A percentile compares a stretch with the other conserved stretches of the same genome.
Evolutionary conservation across 2,113 vertebrate species (phyloP).

Genomic region (Pleuronectes platessa): DNA sequence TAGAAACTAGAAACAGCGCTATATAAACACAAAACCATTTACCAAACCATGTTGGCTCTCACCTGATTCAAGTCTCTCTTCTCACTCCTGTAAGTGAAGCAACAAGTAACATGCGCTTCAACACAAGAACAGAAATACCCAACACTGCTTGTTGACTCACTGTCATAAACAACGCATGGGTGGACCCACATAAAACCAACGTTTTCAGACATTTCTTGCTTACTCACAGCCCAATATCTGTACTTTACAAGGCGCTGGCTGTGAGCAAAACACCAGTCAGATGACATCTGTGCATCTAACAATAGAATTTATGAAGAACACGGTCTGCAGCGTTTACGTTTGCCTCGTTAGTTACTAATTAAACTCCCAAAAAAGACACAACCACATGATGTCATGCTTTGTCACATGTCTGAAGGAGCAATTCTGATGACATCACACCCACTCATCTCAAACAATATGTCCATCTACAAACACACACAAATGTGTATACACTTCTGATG

Average conservation of each 20-base stretch:
- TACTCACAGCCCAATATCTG: conserved; percentile 47
- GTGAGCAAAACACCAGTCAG: conserved; percentile 33
- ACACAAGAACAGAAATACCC: conserved; percentile 30
- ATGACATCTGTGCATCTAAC: conserved; percentile 50
- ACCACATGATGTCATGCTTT: conserved; percentile 45
- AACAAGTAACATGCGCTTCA: neutral
- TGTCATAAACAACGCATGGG: conserved; percentile 45
- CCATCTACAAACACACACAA: neutral
- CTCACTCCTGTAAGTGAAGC: conserved; percentile 9
- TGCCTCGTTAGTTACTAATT: conserved; percentile 48
- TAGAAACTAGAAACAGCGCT: too few relatives aligned
- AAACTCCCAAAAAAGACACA: conserved; percentile 47
- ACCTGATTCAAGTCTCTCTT: conserved; percentile 8
- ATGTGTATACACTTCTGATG: neutral
- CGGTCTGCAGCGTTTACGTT: conserved; percentile 24
- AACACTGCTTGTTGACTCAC: conserved; percentile 48
- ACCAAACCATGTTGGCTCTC: conserved; percentile 4
- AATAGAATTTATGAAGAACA: conserved; percentile 48
- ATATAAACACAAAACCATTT: too few relatives aligned
- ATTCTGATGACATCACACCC: conserved; percentile 48
- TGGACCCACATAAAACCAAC: conserved; percentile 53
- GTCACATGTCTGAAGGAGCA: conserved; percentile 49
- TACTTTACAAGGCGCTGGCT: conserved; percentile 51
- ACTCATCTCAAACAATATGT: conserved; percentile 21
- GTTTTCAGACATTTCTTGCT: conserved; percentile 49